Base-by-base conservation (phyloP, 1,140 invertebrate species). In the Magallana ariakensis region DNA sequence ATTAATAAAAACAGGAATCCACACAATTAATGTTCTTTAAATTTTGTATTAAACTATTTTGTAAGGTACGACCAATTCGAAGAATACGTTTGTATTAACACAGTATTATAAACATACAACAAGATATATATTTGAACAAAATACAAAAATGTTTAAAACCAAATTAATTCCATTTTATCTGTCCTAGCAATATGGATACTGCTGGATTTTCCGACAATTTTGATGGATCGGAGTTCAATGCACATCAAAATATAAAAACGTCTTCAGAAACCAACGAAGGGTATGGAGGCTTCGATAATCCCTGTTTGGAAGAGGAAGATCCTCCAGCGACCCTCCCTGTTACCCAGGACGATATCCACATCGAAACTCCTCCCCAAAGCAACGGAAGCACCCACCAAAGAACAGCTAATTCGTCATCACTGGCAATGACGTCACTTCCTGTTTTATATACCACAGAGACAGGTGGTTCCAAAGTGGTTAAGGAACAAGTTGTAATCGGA, bases 401-500 rank as follows among this genome's bases (percentile, higher is more conserved):
- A 15, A 6, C 58, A n/a, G 58, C 11, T 26, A 75, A 33, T 26
- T 26, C 66, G 66, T 75, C 66, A 75, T 22, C 22, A 26, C 1
- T 13, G 9, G 5, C 22, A 26, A 33, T 75, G 66, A 75, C 66
- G 22, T 83, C 22, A 19, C 84, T 80, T 58, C 87, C 87, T 46
- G 87, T 88, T 53, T 26, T 85, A 53, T 88, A 82, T 81, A 81
- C 85, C 58, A 85, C 75, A 75, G 75, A 60, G 55, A 85, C 84
- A 22, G 87, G 87, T 5, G 80, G 85, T 75, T 26, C 56, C 1
- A 84, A 85, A 26, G 89, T 90, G 0, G 85, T 90, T 9, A 80
- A 87, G 19, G 90, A 89, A 80, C 87, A 90, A 22, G 85, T 88
- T 7, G 60, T 83, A 58, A 82, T 85, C 11, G 19, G 56, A 13